Conservation (phyloP, 2,888 invertebrate species). For the Callyntrura sp. region DNA sequence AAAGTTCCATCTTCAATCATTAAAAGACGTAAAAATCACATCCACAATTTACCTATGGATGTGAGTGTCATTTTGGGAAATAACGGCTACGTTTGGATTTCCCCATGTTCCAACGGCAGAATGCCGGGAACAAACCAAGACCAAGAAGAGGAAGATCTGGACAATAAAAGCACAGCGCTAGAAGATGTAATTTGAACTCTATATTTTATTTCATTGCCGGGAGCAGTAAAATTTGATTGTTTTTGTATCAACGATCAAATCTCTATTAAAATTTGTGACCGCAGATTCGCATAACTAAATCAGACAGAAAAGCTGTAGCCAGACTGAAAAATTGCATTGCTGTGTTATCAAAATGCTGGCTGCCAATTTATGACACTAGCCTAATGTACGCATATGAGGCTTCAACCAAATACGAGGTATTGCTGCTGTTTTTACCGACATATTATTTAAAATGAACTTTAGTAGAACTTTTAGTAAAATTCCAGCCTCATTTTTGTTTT, state of each 20-base stretch:
- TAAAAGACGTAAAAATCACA: slow-evolving; percentile 97
- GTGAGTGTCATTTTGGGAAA: slow-evolving; percentile 97
- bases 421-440: neutral
- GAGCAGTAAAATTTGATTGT: too few relatives aligned
- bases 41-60: slow-evolving; percentile 96
- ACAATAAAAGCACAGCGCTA: slow-evolving; percentile 91
- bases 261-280: slow-evolving; percentile 51
- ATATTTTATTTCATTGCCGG: too few relatives aligned
- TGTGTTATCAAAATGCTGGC: slow-evolving; percentile 93
- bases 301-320: slow-evolving; percentile 94
- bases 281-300: slow-evolving; percentile 89
- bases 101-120: slow-evolving; percentile 81
- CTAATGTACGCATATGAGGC: slow-evolving; percentile 96
- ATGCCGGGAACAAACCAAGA: slow-evolving; percentile 84
- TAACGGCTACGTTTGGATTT: slow-evolving; percentile 96
- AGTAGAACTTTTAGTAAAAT: too few relatives aligned
- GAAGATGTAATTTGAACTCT: slow-evolving; percentile 88
- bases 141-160: slow-evolving; percentile 88
- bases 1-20: slow-evolving; percentile 97
- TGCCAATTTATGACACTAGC: slow-evolving; percentile 97
- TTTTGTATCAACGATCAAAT: too few relatives aligned
- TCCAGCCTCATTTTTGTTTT: too few relatives aligned
- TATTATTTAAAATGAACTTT: too few relatives aligned
- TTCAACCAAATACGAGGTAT: slow-evolving; percentile 92
- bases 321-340: slow-evolving; percentile 95